Evolutionary conservation across 92 coral and sea anemone genomes (phyloP).

Genomic region (Nematostella vectensis): DNA sequence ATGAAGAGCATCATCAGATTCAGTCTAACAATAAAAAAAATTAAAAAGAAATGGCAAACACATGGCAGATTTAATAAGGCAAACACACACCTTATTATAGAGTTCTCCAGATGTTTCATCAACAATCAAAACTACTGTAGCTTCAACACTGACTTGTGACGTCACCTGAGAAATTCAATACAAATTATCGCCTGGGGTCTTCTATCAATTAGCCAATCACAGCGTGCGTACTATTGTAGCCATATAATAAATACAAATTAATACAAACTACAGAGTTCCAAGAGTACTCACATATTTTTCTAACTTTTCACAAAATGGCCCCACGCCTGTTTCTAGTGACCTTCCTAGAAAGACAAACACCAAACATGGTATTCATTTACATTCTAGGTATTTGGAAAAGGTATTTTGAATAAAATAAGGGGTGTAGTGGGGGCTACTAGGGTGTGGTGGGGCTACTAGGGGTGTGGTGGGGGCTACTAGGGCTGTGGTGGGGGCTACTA

Average conservation of each 20-base stretch:
- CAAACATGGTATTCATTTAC: too few species aligned
- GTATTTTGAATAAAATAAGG: too few species aligned
- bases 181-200: neutral
- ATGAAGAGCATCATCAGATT: constrained; percentile 24
- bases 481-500: too few species aligned
- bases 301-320: constrained; percentile 40
- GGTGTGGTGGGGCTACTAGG: too few species aligned
- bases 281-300: constrained; percentile 48
- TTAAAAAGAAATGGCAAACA: neutral
- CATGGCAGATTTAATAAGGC: neutral
- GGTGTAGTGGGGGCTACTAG: too few species aligned
- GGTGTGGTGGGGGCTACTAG: too few species aligned
- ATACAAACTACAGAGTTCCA: too few species aligned
- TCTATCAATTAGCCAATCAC: neutral
- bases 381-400: too few species aligned
- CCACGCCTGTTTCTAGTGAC: constrained; percentile 56
- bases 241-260: constrained; percentile 4
- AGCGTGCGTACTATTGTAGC: too few species aligned
- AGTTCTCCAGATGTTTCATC: constrained; percentile 93
- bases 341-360: constrained; percentile 26
- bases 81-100: constrained; percentile 57
- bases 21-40: constrained; percentile 27
- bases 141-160: constrained; percentile 57
- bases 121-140: constrained; percentile 57
- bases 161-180: constrained; percentile 64